Evolutionary conservation across 2,113 vertebrate species (phyloP).

Genomic region (Apodemus sylvaticus): DNA sequence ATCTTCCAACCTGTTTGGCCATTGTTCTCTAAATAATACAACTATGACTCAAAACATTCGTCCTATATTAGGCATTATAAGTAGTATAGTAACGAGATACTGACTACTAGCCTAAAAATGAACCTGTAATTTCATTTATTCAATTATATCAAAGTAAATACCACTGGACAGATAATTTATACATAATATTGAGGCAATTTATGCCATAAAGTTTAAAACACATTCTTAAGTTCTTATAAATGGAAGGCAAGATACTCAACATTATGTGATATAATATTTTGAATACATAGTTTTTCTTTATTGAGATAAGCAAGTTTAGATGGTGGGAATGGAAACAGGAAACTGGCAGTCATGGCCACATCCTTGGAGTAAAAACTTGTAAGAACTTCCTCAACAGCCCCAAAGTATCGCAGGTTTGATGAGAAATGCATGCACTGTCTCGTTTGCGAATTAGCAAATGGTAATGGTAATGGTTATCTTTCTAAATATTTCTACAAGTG

Average conservation of each 20-base stretch:
- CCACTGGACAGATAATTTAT: neutral
- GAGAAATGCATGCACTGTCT: neutral
- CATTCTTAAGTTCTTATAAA: neutral
- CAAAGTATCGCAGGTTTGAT: neutral
- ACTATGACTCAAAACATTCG: neutral
- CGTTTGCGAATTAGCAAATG: neutral
- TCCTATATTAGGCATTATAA: neutral
- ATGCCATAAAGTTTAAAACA: neutral
- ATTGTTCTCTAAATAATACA: neutral
- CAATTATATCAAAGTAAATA: neutral
- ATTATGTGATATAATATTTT: neutral
- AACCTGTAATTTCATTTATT: neutral
- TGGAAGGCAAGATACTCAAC: neutral
- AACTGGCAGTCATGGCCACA: neutral
- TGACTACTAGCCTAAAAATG: neutral
- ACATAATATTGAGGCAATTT: neutral
- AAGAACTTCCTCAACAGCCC: neutral
- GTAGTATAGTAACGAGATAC: neutral
- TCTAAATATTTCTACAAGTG: neutral
- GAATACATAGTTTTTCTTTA: neutral
- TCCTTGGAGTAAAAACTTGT: too few relatives aligned
- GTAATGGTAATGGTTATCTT: neutral
- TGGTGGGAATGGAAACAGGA: neutral
- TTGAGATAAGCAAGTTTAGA: neutral
- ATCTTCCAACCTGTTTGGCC: neutral